phyloP scores from a whole-genome alignment of 1,140 invertebrate genomes.

The Heliconius congener region DNA sequence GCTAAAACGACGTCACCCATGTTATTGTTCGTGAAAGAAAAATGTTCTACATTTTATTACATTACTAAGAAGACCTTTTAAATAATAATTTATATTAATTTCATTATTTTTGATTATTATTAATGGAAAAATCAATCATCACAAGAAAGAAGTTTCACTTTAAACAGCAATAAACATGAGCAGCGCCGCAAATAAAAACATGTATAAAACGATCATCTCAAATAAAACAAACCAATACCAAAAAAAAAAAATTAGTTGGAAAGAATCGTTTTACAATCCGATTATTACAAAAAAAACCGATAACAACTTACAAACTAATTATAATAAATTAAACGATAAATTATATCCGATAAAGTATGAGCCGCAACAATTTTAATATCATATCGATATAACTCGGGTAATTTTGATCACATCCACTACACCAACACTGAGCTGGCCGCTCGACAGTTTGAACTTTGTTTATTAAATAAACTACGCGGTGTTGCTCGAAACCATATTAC shows the following conservation, averaged over 20 bases:
- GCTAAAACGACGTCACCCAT: constrained; percentile 40
- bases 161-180: constrained; percentile 26
- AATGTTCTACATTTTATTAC: background rate
- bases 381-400: constrained; percentile 71
- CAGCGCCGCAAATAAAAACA: constrained; percentile 40
- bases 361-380: constrained; percentile 80
- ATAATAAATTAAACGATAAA: constrained; percentile 75
- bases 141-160: background rate
- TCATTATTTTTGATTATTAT: background rate
- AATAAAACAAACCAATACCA: constrained; percentile 47
- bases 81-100: background rate
- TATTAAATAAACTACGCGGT: constrained; percentile 33
- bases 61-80: background rate
- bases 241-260: constrained; percentile 36
- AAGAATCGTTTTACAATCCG: constrained; percentile 47
- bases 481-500: constrained; percentile 1
- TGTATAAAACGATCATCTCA: constrained; percentile 53
- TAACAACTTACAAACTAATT: constrained; percentile 66
- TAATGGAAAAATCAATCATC: background rate
- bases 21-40: background rate
- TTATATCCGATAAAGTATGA: constrained; percentile 63
- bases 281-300: constrained; percentile 51
- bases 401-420: constrained; percentile 42
- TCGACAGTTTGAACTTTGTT: constrained; percentile 18
- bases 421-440: constrained; percentile 4